Evolutionary conservation across 2,888 invertebrate genomes (phyloP).

Genomic region (Trichacis sp.): DNA sequence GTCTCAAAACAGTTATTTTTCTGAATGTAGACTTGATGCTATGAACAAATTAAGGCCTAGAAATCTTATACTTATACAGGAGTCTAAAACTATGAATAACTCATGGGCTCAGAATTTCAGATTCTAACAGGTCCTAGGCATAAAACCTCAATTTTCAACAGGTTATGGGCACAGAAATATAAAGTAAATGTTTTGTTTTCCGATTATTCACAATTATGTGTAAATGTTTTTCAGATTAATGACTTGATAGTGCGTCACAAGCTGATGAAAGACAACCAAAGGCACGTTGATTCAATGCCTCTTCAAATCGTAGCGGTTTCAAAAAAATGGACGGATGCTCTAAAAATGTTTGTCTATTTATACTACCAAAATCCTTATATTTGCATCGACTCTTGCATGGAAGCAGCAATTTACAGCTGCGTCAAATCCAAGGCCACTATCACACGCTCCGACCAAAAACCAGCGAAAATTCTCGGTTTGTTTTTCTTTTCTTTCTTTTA

Average conservation of each 20-base stretch:
- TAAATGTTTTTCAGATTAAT: conserved; percentile 33
- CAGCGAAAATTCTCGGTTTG: conserved; percentile 67
- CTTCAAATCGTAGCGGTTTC: conserved; percentile 75
- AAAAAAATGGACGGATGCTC: conserved; percentile 75
- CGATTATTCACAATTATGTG: no score
- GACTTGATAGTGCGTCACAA: conserved; percentile 45
- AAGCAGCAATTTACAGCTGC: conserved; percentile 81
- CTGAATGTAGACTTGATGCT: no score
- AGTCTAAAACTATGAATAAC: no score
- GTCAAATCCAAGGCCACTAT: conserved; percentile 70
- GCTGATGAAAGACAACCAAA: conserved; percentile 42
- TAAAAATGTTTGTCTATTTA: conserved; percentile 72
- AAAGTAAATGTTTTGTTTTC: no score
- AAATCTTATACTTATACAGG: no score
- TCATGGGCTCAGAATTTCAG: no score
- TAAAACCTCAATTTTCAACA: no score
- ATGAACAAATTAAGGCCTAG: no score
- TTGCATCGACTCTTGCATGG: conserved; percentile 79
- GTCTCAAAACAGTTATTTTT: no score
- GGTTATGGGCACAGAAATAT: no score
- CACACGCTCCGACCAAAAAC: conserved; percentile 68
- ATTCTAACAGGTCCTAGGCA: no score
- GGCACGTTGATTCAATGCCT: conserved; percentile 33
- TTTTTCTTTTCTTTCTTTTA: no score
- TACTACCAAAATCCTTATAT: conserved; percentile 74